Base-by-base conservation (phyloP, 1,140 invertebrate species). In the Galleria mellonella region DNA sequence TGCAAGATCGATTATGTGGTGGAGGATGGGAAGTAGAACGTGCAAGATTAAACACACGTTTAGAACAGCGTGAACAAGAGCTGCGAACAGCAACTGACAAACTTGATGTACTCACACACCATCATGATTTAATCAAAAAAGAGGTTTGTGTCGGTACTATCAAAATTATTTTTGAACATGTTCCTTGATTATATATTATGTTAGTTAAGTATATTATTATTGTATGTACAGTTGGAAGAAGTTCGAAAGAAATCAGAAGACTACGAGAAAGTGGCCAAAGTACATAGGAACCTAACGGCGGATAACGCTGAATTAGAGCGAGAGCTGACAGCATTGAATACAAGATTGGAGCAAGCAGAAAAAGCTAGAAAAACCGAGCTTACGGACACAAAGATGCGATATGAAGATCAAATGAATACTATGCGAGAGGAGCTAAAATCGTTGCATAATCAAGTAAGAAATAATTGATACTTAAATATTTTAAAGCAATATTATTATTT, bases 391-490 rank as follows among this genome's bases (percentile, higher is more conserved):
- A 96, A 97, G 73, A 89, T 95, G 67, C 90, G 96, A 9, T 97
- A 97, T 64, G 97, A 98, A 69, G 92, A 92, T 43, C 92, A 96
- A 68, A 90, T 97, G 59, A 92, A 92, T 33, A 90, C 94, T 9
- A 91, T 98, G 58, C 91, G 92, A 47, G 94, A 94, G 44, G 97
- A 98, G 82, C 89, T 97, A 9, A 92, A 94, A 46, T 91, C 93
- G 0, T 88, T 97, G 55, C 94, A 97, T 75, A 90, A 90, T 46
- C 93, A 96, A 82, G 88, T 92, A 23, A 23, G 17, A 3, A 3
- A 23, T 23, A 3, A 3, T 23, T 2, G 6, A 23, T 6, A 23
- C n/a, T n/a, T n/a, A n/a, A n/a, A n/a, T n/a, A n/a, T n/a, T n/a
- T n/a, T n/a, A n/a, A n/a, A n/a, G n/a, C n/a, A n/a, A n/a, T n/a